Conservation (phyloP, 2,113 vertebrate genomes). For the Perca flavescens region DNA sequence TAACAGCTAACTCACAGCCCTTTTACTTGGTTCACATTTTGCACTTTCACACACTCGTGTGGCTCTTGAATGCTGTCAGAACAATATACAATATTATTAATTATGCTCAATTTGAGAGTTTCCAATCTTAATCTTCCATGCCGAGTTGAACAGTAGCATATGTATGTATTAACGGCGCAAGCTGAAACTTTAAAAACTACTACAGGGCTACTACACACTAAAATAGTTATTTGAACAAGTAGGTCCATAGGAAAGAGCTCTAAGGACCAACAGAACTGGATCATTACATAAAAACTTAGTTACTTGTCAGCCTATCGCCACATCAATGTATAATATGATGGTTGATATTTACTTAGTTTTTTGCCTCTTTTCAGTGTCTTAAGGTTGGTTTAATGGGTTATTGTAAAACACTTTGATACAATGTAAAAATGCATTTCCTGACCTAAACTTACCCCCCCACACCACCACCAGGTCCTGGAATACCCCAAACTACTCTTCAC, state of each 20-base stretch:
- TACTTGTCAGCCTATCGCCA: not conserved
- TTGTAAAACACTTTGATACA: not conserved
- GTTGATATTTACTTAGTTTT: not conserved
- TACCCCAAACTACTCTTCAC: conserved; percentile 80
- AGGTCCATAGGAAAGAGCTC: not conserved
- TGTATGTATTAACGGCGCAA: not conserved
- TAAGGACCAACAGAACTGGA: not conserved
- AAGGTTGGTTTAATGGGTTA: not conserved
- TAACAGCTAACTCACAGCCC: not conserved
- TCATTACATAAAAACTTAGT: not conserved
- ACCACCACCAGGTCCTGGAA: conserved; percentile 75
- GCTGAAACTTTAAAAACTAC: not conserved
- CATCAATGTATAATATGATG: not conserved
- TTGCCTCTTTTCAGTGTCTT: not conserved
- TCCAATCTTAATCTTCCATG: not conserved
- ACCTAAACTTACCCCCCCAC: not conserved
- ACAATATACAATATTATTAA: not conserved
- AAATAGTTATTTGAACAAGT: not conserved
- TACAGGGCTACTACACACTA: too few species aligned
- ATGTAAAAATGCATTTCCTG: not conserved
- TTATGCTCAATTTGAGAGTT: not conserved
- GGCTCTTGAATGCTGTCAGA: not conserved
- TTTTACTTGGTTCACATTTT: not conserved
- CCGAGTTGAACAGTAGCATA: not conserved
- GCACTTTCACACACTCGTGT: not conserved